Percentiles rank a stretch among this genome's conserved stretches.
These are phyloP conservation scores for Sternotherus odoratus DNA, from an alignment of 2,797 vertebrate genomes.

Conservation along the genomic window DNA sequence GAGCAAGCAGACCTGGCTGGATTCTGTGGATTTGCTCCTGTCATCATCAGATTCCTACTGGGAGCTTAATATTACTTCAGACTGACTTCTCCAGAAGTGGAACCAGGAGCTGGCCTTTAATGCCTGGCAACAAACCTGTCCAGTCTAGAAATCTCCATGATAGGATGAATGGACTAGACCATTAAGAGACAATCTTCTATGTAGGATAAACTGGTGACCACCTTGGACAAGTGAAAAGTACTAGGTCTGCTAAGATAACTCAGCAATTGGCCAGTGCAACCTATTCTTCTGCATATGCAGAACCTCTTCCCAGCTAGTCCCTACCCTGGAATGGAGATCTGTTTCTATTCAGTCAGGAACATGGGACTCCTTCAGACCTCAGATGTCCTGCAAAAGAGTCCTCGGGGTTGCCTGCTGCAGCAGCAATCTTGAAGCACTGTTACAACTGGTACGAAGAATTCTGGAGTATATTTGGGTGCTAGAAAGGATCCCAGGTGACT, in stretches of 20 bases:
- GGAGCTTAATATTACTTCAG: slow-evolving; percentile 4
- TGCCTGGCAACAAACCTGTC: not conserved
- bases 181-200: not conserved
- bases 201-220: not conserved
- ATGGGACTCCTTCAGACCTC: not conserved
- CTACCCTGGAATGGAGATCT: not conserved
- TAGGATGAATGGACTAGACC: not conserved
- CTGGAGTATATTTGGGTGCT: not conserved
- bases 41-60: not conserved
- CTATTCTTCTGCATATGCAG: slow-evolving; percentile 7
- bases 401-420: not conserved
- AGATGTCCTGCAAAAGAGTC: not conserved
- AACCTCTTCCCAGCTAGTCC: not conserved
- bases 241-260: not conserved
- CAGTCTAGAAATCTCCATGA: not conserved
- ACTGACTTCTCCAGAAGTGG: not conserved
- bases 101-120: slow-evolving; percentile 12
- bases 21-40: not conserved
- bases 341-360: not conserved
- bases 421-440: not conserved
- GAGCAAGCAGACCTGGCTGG: not conserved
- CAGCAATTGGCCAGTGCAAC: slow-evolving; percentile 33
- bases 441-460: not conserved
- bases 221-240: not conserved
- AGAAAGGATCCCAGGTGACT: accelerated